A percentile compares a stretch with the other conserved stretches of the same genome.
Conservation (phyloP, 2,797 vertebrate genomes). For the Centroberyx gerrardi region DNA sequence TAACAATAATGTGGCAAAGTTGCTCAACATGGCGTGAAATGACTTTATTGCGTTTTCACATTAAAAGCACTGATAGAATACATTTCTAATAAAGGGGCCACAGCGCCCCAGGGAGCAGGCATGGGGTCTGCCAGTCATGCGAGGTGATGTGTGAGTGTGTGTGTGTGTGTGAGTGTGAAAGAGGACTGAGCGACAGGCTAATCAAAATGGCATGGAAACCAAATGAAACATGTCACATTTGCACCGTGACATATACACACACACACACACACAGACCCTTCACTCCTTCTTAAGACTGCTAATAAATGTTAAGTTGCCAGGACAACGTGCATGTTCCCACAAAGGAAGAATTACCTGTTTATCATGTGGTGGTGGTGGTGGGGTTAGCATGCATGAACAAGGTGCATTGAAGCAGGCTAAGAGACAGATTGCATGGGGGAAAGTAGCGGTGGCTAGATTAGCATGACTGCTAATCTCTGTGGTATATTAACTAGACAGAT, state of each 20-base stretch:
- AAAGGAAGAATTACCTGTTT: slow-evolving; percentile 47
- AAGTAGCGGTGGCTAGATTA: background rate
- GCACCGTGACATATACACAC: slow-evolving; percentile 26
- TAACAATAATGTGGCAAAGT: slow-evolving; percentile 85
- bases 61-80: slow-evolving; percentile 87
- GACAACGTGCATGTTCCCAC: slow-evolving; percentile 23
- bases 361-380: background rate
- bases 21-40: slow-evolving; percentile 89
- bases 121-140: slow-evolving; percentile 80
- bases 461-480: background rate
- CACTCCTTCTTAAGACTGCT: slow-evolving; percentile 14
- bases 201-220: slow-evolving; percentile 68
- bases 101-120: slow-evolving; percentile 77
- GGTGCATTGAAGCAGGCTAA: slow-evolving; percentile 19
- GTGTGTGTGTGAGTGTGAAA: slow-evolving; percentile 25
- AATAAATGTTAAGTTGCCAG: slow-evolving; percentile 40
- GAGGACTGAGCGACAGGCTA: slow-evolving; percentile 51
- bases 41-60: slow-evolving; percentile 88
- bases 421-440: background rate
- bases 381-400: background rate
- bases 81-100: slow-evolving; percentile 85
- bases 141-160: slow-evolving; percentile 53
- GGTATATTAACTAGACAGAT: slow-evolving; percentile 8
- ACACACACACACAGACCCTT: slow-evolving; percentile 11
- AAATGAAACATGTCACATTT: slow-evolving; percentile 73